Evolutionary conservation across 2,797 vertebrate species (phyloP).

Genomic region (Sphenodon punctatus): DNA sequence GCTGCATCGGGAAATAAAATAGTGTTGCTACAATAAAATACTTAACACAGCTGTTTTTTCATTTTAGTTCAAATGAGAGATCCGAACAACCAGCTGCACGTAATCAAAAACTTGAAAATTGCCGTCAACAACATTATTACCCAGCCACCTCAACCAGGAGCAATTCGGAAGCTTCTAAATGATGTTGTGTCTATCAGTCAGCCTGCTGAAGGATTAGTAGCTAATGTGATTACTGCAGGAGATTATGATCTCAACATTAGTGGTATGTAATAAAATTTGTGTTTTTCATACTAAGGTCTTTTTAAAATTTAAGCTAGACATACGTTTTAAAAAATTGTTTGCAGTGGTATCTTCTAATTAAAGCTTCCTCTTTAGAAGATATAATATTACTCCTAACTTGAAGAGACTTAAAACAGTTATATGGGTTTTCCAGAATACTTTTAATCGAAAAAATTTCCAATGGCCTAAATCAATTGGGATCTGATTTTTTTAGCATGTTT

Average conservation of each 20-base stretch:
- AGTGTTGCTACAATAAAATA: background rate
- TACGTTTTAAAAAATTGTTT: background rate
- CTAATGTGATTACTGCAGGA: conserved; percentile 89
- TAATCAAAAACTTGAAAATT: conserved; percentile 95
- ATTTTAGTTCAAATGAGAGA: conserved; percentile 92
- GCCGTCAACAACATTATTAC: conserved; percentile 89
- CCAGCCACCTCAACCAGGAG: conserved; percentile 74
- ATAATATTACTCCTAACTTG: no score
- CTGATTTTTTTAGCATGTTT: no score
- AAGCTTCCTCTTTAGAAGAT: background rate
- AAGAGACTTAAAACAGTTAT: no score
- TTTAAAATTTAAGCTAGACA: background rate
- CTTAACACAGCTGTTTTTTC: background rate
- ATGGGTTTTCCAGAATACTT: no score
- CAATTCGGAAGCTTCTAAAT: conserved; percentile 81
- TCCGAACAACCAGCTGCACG: conserved; percentile 94
- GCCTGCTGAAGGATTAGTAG: conserved; percentile 87
- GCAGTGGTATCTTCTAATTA: background rate
- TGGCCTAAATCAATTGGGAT: no score
- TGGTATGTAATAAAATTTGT: conserved; percentile 79
- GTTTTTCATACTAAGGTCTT: background rate
- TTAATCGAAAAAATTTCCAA: no score
- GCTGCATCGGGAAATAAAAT: conserved; percentile 12
- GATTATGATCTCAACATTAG: conserved; percentile 96
- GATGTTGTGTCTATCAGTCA: conserved; percentile 92